Evolutionary conservation across 2,888 invertebrate genomes (phyloP).

Genomic region (Eledona agricola): DNA sequence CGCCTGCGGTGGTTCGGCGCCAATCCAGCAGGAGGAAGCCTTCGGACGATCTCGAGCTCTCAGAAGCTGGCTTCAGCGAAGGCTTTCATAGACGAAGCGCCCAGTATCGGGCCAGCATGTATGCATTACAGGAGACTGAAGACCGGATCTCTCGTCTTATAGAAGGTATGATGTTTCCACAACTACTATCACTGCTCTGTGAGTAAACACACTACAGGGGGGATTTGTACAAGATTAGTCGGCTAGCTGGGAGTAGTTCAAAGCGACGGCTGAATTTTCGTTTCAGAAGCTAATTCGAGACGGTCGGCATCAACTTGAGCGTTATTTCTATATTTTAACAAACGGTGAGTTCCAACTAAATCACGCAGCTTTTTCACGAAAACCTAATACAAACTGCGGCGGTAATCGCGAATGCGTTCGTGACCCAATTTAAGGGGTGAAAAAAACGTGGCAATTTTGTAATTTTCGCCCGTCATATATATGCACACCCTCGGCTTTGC

Average conservation of each 20-base stretch:
- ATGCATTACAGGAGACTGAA: slow-evolving; percentile 57
- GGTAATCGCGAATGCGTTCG: slow-evolving; percentile 40
- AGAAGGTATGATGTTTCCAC: slow-evolving; percentile 47
- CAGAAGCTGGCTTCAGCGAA: slow-evolving; percentile 61
- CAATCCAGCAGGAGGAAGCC: slow-evolving; percentile 52
- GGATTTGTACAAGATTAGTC: too few relatives aligned
- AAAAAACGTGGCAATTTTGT: slow-evolving; percentile 46
- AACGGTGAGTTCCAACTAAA: slow-evolving; percentile 6
- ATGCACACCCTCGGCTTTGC: slow-evolving; percentile 40
- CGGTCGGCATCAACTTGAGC: slow-evolving; percentile 5
- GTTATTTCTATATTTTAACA: background rate
- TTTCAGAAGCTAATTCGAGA: slow-evolving; percentile 11
- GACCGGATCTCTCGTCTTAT: slow-evolving; percentile 54
- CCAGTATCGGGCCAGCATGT: slow-evolving; percentile 60
- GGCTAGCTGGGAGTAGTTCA: too few relatives aligned
- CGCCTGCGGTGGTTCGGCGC: slow-evolving; percentile 48
- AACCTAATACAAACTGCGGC: slow-evolving; percentile 33
- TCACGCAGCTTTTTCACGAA: slow-evolving; percentile 4
- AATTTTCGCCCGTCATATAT: slow-evolving; percentile 40
- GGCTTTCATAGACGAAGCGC: slow-evolving; percentile 61
- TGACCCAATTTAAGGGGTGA: slow-evolving; percentile 47
- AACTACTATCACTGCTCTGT: too few relatives aligned
- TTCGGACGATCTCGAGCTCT: slow-evolving; percentile 59
- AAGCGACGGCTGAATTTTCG: too few relatives aligned
- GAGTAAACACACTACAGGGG: too few relatives aligned